Percentiles rank a stretch among this genome's conserved stretches.
Conservation (phyloP, 2,888 invertebrate species). For the Pandemis cinnamomeana region DNA sequence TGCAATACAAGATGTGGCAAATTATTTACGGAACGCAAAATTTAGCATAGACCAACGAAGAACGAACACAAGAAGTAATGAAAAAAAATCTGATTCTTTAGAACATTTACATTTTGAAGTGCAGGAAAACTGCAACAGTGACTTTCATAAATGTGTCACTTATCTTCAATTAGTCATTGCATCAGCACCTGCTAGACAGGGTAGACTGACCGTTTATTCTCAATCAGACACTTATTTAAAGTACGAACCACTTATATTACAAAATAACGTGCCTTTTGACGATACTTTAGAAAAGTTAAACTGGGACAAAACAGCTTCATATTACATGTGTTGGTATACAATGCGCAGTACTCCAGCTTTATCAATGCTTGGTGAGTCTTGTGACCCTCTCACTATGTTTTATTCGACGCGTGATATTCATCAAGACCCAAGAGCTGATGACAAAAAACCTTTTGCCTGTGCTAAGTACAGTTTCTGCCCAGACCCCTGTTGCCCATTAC, state of each 20-base stretch:
- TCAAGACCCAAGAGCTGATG: constrained; percentile 84
- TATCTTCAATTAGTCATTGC: constrained; percentile 76
- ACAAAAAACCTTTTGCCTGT: constrained; percentile 82
- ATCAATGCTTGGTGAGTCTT: constrained; percentile 81
- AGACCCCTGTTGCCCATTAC: constrained; percentile 85
- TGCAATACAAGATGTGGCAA: not conserved
- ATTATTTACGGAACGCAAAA: not conserved
- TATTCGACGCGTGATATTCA: constrained; percentile 69
- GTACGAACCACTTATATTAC: not conserved
- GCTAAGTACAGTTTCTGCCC: constrained; percentile 88
- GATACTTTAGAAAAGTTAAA: constrained; percentile 84
- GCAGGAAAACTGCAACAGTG: constrained; percentile 78
- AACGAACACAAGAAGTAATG: not conserved
- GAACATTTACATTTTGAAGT: constrained; percentile 86
- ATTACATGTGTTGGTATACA: constrained; percentile 88
- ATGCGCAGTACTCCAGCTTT: constrained; percentile 82
- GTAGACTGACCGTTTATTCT: not conserved
- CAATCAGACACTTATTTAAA: not conserved
- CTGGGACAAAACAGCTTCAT: constrained; percentile 86
- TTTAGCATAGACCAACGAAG: not conserved
- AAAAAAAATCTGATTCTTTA: constrained; percentile 57
- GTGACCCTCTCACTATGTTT: constrained; percentile 86
- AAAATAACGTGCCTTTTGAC: not conserved
- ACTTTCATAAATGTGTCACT: constrained; percentile 83
- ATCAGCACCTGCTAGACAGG: not conserved